Conservation (phyloP, 2,797 vertebrate genomes). For the Phrynocephalus guinanensis region DNA sequence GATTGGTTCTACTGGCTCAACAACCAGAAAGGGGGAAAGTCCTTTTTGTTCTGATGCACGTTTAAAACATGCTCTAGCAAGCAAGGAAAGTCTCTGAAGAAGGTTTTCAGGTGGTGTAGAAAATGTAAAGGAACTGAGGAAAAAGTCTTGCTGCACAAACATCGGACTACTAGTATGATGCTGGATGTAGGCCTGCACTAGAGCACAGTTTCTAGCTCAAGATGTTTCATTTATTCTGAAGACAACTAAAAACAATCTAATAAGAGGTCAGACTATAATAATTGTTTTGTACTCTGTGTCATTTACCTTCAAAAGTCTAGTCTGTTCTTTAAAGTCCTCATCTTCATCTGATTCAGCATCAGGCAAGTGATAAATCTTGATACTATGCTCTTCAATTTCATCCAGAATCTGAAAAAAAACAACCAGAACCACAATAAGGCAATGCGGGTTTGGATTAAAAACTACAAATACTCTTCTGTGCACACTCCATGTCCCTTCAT, state of each 20-base stretch:
- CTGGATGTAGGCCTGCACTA: not conserved
- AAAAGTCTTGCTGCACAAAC: not conserved
- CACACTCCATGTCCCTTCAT: not conserved
- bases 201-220: not conserved
- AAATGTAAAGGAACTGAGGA: not conserved
- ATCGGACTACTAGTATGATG: not conserved
- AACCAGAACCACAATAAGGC: not conserved
- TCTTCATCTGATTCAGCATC: slow-evolving; percentile 92
- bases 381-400: slow-evolving; percentile 92
- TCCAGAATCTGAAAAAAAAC: slow-evolving; percentile 85
- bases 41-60: too few species aligned
- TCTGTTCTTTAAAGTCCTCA: slow-evolving; percentile 94
- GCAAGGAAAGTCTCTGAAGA: not conserved
- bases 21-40: not conserved
- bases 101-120: not conserved
- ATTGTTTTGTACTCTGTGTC: not conserved
- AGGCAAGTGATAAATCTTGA: slow-evolving; percentile 92
- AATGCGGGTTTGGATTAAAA: not conserved
- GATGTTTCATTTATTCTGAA: not conserved
- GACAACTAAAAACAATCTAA: not conserved
- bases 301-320: slow-evolving; percentile 85
- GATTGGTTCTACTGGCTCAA: not conserved
- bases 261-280: not conserved
- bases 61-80: not conserved
- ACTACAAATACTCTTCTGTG: not conserved